Conservation (phyloP, 1,140 invertebrate genomes). For the Littorina saxatilis region DNA sequence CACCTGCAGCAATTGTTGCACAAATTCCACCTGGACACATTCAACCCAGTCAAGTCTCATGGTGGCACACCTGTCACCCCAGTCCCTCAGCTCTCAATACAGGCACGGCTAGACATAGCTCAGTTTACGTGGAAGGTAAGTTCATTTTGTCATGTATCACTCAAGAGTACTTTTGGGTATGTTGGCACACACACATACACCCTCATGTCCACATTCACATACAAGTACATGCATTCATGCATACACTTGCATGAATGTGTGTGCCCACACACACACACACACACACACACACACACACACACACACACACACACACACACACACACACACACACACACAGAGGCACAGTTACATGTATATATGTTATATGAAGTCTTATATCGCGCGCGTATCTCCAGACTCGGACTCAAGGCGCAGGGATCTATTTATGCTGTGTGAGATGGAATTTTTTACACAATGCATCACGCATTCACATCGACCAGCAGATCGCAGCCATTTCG, state of each 20-base stretch:
- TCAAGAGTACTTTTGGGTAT: not conserved
- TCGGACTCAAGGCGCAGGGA: too few species aligned
- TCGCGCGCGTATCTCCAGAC: too few species aligned
- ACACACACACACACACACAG: too few species aligned
- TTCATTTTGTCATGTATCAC: not conserved
- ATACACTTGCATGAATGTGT: not conserved
- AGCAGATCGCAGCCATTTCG: too few species aligned
- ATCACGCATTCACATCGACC: too few species aligned
- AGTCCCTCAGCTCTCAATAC: constrained; percentile 36
- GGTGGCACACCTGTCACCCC: not conserved
- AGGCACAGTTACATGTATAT: too few species aligned
- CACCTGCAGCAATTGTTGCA: constrained; percentile 53
- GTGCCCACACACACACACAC: too few species aligned
- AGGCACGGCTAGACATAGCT: constrained; percentile 45
- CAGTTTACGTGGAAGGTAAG: constrained; percentile 51
- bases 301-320: not conserved
- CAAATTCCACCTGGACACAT: constrained; percentile 55
- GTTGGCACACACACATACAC: not conserved
- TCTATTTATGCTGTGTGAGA: too few species aligned
- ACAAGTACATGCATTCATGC: not conserved
- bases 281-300: not conserved
- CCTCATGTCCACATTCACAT: not conserved
- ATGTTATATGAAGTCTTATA: too few species aligned
- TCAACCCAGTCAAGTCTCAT: constrained; percentile 50
- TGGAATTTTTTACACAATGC: too few species aligned